Evolutionary conservation across 1,140 invertebrate species (phyloP).

Genomic region (Drosophila novamexicana): DNA sequence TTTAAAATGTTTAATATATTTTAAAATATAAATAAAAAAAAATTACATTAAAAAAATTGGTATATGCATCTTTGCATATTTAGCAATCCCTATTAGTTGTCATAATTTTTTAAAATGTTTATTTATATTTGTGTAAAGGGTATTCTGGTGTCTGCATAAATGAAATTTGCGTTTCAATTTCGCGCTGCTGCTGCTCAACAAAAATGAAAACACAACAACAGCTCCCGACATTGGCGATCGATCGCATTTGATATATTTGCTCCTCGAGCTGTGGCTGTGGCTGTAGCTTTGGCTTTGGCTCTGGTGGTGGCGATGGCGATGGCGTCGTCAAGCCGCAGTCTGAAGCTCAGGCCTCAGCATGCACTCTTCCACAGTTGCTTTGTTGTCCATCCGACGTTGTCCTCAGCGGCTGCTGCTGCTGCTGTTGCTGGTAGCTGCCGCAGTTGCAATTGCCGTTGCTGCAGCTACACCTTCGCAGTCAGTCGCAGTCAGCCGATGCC

Average conservation of each 20-base stretch:
- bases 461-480: constrained; percentile 62
- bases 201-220: constrained; percentile 55
- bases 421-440: constrained; percentile 38
- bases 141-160: background rate
- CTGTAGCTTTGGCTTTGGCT: constrained; percentile 18
- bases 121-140: constrained; percentile 2
- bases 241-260: constrained; percentile 84
- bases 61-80: no score
- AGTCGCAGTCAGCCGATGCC: constrained; percentile 19
- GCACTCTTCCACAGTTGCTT: constrained; percentile 58
- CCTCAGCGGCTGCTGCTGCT: constrained; percentile 33
- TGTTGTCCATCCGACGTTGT: constrained; percentile 67
- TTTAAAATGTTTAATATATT: no score
- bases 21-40: no score
- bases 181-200: constrained; percentile 12
- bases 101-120: no score
- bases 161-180: background rate
- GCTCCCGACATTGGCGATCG: constrained; percentile 81
- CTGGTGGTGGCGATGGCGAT: constrained; percentile 54
- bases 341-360: constrained; percentile 35
- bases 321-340: constrained; percentile 54
- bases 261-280: constrained; percentile 60
- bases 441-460: constrained; percentile 36
- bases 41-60: no score
- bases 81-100: no score